phyloP scores from a whole-genome alignment of 1,140 invertebrate genomes.

The Drosophila subobscura region DNA sequence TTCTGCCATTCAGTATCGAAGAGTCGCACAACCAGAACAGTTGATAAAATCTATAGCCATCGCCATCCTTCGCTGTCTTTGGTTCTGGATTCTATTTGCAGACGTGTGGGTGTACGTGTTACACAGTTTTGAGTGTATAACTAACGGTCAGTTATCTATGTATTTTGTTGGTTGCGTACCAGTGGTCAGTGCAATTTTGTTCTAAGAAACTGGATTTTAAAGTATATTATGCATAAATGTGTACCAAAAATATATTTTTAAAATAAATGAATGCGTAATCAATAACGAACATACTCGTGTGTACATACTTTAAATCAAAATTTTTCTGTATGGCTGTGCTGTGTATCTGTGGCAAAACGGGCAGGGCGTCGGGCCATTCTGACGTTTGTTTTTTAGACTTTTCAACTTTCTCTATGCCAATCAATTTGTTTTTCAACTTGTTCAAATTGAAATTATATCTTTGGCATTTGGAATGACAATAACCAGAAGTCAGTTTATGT shows the following conservation, averaged over 20 bases:
- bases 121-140: slow-evolving; percentile 72
- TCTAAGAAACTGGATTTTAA: not conserved
- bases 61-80: slow-evolving; percentile 17
- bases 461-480: too few species aligned
- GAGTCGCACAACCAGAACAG: slow-evolving; percentile 70
- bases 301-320: not conserved
- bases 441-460: too few species aligned
- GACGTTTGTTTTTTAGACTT: slow-evolving; percentile 11
- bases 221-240: too few species aligned
- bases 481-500: not conserved
- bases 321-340: slow-evolving; percentile 3
- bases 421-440: too few species aligned
- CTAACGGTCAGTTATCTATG: slow-evolving; percentile 66
- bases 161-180: slow-evolving; percentile 16
- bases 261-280: not conserved
- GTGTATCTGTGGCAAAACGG: slow-evolving; percentile 15
- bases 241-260: not conserved
- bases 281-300: not conserved
- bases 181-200: slow-evolving; percentile 4
- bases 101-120: slow-evolving; percentile 16
- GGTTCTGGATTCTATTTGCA: slow-evolving; percentile 30
- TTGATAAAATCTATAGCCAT: slow-evolving; percentile 47
- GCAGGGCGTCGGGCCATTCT: slow-evolving; percentile 42
- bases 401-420: slow-evolving; percentile 5
- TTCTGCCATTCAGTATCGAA: slow-evolving; percentile 64